Percentiles rank a stretch among this genome's conserved stretches.
Conservation (phyloP, 2,888 invertebrate genomes). For the Pandemis cinnamomeana region DNA sequence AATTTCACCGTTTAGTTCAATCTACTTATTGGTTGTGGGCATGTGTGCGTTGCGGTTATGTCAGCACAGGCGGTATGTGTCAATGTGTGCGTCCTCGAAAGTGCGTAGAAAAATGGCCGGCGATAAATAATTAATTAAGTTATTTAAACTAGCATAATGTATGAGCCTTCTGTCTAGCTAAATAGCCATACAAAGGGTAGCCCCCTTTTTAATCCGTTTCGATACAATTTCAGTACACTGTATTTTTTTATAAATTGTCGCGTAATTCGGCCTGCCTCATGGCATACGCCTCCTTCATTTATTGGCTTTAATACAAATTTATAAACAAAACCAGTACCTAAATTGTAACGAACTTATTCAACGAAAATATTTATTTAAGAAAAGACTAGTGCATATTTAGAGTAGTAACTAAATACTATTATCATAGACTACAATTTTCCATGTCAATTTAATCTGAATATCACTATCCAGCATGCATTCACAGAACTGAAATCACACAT, state of each 20-base stretch:
- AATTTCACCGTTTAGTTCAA: conserved; percentile 85
- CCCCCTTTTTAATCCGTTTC: background rate
- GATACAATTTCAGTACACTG: no score
- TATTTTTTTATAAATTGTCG: no score
- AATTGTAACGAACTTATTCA: background rate
- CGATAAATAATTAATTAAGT: conserved; percentile 40
- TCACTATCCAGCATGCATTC: background rate
- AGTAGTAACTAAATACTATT: no score
- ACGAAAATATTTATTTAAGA: no score
- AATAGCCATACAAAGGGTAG: background rate
- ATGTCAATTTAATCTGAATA: background rate
- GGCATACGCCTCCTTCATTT: no score
- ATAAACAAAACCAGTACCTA: background rate
- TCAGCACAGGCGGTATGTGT: conserved; percentile 51
- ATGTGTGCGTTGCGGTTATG: conserved; percentile 73
- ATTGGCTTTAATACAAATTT: background rate
- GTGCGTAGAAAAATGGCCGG: conserved; percentile 46
- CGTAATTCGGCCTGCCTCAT: background rate
- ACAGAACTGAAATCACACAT: background rate
- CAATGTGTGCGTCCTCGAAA: conserved; percentile 45
- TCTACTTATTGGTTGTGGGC: conserved; percentile 81
- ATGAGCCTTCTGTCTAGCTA: conserved; percentile 34
- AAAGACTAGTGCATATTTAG: no score
- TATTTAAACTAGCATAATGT: conserved; percentile 43
- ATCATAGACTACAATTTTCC: background rate